Conservation (phyloP, 2,797 vertebrate genomes). For the Dermochelys coriacea region DNA sequence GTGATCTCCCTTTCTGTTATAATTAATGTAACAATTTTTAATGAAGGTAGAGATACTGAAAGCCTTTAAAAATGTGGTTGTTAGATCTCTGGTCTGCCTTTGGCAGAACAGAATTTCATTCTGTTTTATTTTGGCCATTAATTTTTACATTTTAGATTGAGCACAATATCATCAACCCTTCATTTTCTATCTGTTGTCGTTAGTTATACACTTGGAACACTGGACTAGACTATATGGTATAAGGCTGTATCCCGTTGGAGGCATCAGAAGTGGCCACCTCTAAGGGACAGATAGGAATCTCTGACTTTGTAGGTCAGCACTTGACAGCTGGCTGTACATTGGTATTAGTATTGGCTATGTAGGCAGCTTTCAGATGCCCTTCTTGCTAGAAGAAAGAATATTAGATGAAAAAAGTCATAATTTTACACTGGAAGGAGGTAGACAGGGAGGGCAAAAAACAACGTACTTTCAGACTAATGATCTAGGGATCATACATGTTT, state of each 20-base stretch:
- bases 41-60: not conserved
- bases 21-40: not conserved
- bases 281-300: not conserved
- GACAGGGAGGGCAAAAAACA: not conserved
- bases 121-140: not conserved
- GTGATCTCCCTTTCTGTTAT: not conserved
- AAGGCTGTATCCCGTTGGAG: not conserved
- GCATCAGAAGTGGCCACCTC: not conserved
- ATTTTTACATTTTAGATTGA: not conserved
- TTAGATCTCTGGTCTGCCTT: not conserved
- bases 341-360: not conserved
- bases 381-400: constrained; percentile 2
- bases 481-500: constrained; percentile 3
- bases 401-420: not conserved
- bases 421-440: not conserved
- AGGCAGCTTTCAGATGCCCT: not conserved
- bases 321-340: not conserved
- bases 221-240: not conserved
- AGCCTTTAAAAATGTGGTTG: not conserved
- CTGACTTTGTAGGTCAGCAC: not conserved
- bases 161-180: not conserved
- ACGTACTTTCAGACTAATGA: not conserved
- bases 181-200: fast-evolving
- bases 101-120: not conserved
- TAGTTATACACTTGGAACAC: not conserved